Evolutionary conservation across 2,888 invertebrate species (phyloP), one percentile per base, ranked within the genome.

Genomic region (Synergus japonicus): DNA sequence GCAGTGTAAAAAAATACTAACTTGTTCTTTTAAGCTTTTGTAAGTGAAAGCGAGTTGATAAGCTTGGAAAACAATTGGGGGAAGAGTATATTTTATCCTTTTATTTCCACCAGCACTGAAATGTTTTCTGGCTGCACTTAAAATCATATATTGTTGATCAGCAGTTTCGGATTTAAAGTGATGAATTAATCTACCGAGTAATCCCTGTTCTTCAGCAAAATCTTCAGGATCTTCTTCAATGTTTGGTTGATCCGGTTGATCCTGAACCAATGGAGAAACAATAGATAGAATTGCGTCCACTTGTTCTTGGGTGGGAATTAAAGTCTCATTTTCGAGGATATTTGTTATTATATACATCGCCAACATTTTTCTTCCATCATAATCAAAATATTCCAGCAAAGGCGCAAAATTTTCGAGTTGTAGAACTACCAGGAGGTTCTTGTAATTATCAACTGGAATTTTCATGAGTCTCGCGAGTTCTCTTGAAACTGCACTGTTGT

Each of bases 391-490:
- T 66, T 96, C 95, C 88, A 98, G 94, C 64, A 99, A 93, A 0
- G 97, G 96, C 9, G 96, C 96, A 90, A 97, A 99, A 93, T 98
- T 96, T 88, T 96, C 95, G 83, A 99, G 93, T 88, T 97, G 95
- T 79, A 98, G 94, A 18, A 99, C 95, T 0, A 96, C 97, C 67
- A 99, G 93, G 15, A 98, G 95, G 92, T 98, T 97, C 92, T 97
- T 97, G 93, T 99, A 99, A 89, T 97, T 97, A 91, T 99, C 98
- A 2, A 99, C 95, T 0, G 99, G 99, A 67, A 99, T 96, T 92
- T 98, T 97, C 89, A 99, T 94, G 81, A 99, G 94, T 89, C 98
- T 96, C 89, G 97, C 96, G 83, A 99, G 93, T 91, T 99, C 99
- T 87, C 97, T 96, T 85, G 98, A 98, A 0, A 99, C 97, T 4